phyloP scores from a whole-genome alignment of 2,113 vertebrate genomes.

The Catagonus wagneri region DNA sequence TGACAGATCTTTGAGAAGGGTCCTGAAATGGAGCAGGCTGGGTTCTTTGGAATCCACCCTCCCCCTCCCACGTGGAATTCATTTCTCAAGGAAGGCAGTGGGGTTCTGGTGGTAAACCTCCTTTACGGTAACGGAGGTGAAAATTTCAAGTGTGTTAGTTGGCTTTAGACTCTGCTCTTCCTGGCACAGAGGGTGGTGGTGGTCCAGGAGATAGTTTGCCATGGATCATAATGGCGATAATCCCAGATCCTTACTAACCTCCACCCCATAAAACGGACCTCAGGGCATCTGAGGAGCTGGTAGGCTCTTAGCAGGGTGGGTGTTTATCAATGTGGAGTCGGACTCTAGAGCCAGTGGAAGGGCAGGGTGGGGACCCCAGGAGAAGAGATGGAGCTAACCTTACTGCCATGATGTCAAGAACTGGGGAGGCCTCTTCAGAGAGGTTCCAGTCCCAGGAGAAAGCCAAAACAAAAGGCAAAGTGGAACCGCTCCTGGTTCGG shows the following conservation, averaged over 20 bases:
- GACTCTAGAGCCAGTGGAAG: not conserved
- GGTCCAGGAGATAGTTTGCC: not conserved
- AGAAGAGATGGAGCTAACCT: not conserved
- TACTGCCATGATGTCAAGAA: not conserved
- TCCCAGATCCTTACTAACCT: not conserved
- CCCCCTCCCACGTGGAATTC: not conserved
- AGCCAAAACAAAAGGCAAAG: not conserved
- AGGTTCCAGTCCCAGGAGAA: constrained; percentile 31
- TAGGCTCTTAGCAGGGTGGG: not conserved
- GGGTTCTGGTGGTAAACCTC: not conserved
- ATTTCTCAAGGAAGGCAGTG: not conserved
- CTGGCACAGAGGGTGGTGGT: too few species aligned
- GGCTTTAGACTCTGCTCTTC: constrained; percentile 68
- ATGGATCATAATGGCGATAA: not conserved
- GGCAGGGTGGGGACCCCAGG: not conserved
- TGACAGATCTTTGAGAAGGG: not conserved
- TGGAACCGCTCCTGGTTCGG: not conserved
- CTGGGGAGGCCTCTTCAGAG: not conserved
- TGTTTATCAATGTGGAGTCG: not conserved
- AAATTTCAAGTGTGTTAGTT: constrained; percentile 29
- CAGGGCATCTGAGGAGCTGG: not conserved
- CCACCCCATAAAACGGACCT: not conserved
- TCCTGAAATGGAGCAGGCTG: not conserved
- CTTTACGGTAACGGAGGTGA: constrained; percentile 60
- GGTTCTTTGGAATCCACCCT: not conserved